phyloP scores from a whole-genome alignment of 2,797 vertebrate species.

The Sciurus carolinensis region DNA sequence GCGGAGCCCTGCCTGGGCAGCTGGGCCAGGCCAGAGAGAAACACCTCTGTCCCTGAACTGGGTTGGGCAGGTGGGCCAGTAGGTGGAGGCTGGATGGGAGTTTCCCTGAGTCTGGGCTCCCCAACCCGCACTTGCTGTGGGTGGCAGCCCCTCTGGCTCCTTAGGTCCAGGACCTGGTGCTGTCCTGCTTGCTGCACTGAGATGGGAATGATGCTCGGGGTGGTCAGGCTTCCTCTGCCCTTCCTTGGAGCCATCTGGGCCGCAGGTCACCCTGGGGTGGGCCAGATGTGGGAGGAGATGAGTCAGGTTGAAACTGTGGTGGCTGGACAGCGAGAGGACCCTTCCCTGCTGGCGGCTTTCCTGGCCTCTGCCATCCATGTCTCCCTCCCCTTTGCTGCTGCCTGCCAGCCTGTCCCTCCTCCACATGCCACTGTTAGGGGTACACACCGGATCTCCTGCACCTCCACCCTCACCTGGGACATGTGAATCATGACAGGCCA shows the following conservation, averaged over 20 bases:
- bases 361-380: background rate
- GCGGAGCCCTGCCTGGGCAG: background rate
- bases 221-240: background rate
- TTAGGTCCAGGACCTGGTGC: background rate
- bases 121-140: background rate
- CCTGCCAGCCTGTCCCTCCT: background rate
- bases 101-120: too few species aligned
- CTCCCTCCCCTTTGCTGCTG: background rate
- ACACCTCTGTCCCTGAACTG: accelerated
- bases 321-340: background rate
- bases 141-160: background rate
- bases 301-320: too few species aligned
- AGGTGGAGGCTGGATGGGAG: background rate
- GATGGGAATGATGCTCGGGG: too few species aligned
- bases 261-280: background rate
- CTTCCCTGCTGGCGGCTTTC: too few species aligned
- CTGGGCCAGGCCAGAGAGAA: background rate
- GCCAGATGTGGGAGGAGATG: background rate
- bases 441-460: background rate
- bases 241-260: background rate
- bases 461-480: background rate
- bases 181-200: background rate
- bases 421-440: background rate
- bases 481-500: too few species aligned
- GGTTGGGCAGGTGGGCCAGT: background rate